Conservation (phyloP, 2,113 vertebrate genomes). For the Labrus mixtus region DNA sequence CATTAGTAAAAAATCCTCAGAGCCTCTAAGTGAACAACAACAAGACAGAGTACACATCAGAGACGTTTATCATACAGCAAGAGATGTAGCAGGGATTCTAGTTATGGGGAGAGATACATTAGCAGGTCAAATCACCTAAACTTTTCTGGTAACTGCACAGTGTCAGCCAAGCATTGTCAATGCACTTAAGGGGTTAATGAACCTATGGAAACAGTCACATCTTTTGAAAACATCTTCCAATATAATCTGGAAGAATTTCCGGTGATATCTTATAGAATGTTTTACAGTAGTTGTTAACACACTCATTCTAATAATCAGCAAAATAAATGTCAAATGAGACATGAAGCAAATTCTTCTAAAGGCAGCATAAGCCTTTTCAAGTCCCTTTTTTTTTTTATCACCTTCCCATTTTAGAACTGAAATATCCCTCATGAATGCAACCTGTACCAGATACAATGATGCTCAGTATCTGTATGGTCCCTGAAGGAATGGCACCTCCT, state of each 20-base stretch:
- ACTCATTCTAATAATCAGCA: constrained; percentile 80
- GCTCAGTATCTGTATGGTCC: constrained; percentile 81
- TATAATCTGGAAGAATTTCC: constrained; percentile 79
- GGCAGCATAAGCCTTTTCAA: constrained; percentile 61
- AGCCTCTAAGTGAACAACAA: constrained; percentile 85
- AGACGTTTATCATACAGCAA: constrained; percentile 84
- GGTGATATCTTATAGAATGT: constrained; percentile 74
- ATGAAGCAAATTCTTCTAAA: constrained; percentile 60
- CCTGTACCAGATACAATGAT: constrained; percentile 51
- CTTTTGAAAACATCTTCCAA: constrained; percentile 80
- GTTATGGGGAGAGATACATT: constrained; percentile 79
- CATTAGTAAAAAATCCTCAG: constrained; percentile 78
- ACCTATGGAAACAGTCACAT: constrained; percentile 82
- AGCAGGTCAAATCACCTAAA: constrained; percentile 83
- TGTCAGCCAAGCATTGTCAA: constrained; percentile 84
- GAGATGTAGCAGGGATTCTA: constrained; percentile 77
- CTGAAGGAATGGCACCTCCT: constrained; percentile 74
- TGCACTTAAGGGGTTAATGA: constrained; percentile 83
- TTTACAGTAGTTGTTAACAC: constrained; percentile 84
- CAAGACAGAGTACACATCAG: constrained; percentile 86
- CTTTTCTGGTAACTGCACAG: constrained; percentile 83
- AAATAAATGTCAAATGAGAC: constrained; percentile 74
- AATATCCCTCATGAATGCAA: constrained; percentile 55
- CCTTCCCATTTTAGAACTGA: constrained; percentile 56
- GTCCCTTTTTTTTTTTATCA: constrained; percentile 63